Percentiles rank a stretch among this genome's conserved stretches.
Conservation (phyloP, 2,888 invertebrate species). For the Mycogona germanica region DNA sequence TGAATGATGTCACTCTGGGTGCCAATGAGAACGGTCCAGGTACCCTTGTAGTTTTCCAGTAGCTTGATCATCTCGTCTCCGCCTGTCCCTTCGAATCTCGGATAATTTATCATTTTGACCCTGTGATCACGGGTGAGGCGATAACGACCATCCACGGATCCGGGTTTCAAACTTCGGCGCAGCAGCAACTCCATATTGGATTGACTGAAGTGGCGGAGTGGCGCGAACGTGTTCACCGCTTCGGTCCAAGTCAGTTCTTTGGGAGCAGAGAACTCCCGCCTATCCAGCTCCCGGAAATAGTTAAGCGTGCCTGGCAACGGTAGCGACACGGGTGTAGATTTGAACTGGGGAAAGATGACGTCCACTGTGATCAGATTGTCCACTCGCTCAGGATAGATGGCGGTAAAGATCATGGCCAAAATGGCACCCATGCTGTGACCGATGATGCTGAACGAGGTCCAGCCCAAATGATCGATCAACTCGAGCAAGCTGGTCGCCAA, state of each 20-base stretch:
- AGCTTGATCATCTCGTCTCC: neutral
- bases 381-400: slow-evolving; percentile 30
- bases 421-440: slow-evolving; percentile 32
- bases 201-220: neutral
- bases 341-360: slow-evolving; percentile 16
- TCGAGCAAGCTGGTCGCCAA: slow-evolving; percentile 12
- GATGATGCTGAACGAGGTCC: slow-evolving; percentile 22
- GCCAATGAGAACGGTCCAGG: neutral
- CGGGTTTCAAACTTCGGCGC: slow-evolving; percentile 5
- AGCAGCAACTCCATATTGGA: slow-evolving; percentile 1
- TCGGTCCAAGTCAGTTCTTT: slow-evolving; percentile 3
- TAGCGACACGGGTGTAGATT: no score
- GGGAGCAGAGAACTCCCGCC: neutral
- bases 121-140: slow-evolving; percentile 4
- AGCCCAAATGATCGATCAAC: slow-evolving; percentile 14
- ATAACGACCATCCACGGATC: neutral
- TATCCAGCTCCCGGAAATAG: neutral
- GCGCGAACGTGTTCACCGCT: neutral
- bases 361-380: slow-evolving; percentile 27
- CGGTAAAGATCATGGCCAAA: slow-evolving; percentile 30
- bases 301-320: no score
- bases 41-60: neutral
- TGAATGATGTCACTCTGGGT: neutral
- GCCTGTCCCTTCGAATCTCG: neutral
- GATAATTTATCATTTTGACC: neutral